These are phyloP conservation scores for Battus philenor DNA, from an alignment of 1,140 invertebrate genomes.

Conservation along the genomic window DNA sequence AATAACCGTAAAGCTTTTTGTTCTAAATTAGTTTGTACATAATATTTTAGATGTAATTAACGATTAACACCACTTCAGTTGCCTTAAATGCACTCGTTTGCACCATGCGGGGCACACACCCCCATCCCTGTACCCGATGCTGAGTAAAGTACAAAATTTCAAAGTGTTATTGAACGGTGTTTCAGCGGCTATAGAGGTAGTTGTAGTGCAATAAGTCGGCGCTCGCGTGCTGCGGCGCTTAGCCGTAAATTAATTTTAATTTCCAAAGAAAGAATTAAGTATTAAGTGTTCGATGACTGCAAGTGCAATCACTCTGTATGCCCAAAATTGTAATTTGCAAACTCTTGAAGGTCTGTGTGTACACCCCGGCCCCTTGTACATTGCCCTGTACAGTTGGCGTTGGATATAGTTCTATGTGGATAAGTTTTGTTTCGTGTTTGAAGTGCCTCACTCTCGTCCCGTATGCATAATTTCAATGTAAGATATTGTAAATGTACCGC, in stretches of 20 bases:
- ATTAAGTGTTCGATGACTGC: constrained; percentile 47
- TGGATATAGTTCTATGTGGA: constrained; percentile 48
- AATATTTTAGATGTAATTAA: constrained; percentile 27
- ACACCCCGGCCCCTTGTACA: constrained; percentile 49
- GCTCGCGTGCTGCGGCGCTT: constrained; percentile 12
- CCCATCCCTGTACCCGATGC: constrained; percentile 27
- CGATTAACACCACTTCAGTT: constrained; percentile 50
- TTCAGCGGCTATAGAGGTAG: constrained; percentile 16
- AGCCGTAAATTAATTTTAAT: constrained; percentile 51
- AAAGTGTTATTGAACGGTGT: constrained; percentile 54
- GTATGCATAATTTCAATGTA: constrained; percentile 59
- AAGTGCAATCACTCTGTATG: constrained; percentile 53
- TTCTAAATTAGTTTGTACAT: constrained; percentile 40
- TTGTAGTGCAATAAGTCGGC: constrained; percentile 60
- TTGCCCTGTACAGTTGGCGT: constrained; percentile 45
- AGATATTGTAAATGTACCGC: constrained; percentile 66
- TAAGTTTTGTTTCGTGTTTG: constrained; percentile 54
- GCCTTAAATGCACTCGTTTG: constrained; percentile 41
- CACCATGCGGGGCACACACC: constrained; percentile 24
- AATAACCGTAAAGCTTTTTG: constrained; percentile 44
- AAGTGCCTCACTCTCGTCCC: constrained; percentile 69
- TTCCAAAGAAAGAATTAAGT: constrained; percentile 60
- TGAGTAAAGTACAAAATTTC: constrained; percentile 72
- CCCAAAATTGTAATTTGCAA: constrained; percentile 33
- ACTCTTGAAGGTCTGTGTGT: constrained; percentile 48